phyloP scores from a whole-genome alignment of 2,797 vertebrate species.

The Sorex maritimensis region DNA sequence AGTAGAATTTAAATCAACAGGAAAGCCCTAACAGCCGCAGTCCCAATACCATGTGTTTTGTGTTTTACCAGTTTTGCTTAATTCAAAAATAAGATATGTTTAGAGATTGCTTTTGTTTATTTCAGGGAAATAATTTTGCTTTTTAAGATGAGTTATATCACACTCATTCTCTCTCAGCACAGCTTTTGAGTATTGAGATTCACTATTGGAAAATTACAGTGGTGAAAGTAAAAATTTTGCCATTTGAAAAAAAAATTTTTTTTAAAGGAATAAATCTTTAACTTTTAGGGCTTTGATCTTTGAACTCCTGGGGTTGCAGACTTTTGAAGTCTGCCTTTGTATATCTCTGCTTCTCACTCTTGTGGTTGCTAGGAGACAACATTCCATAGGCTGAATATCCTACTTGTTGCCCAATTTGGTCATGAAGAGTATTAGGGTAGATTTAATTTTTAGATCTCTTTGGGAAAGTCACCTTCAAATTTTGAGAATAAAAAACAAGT shows the following conservation, averaged over 20 bases:
- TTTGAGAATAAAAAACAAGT: neutral
- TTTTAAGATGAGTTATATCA: neutral
- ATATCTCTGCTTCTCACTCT: conserved; percentile 76
- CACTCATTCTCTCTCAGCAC: neutral
- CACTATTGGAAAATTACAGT: neutral
- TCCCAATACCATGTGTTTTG: conserved; percentile 28
- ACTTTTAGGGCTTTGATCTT: conserved; percentile 78
- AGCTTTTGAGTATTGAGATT: conserved; percentile 26
- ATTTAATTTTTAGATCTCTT: conserved; percentile 73
- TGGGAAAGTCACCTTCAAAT: conserved; percentile 46
- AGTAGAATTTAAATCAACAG: conserved; percentile 73
- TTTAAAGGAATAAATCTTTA: conserved; percentile 66
- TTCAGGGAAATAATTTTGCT: conserved; percentile 56
- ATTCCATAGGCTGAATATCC: conserved; percentile 80
- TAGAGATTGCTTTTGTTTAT: conserved; percentile 43
- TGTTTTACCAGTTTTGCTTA: conserved; percentile 68
- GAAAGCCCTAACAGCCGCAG: conserved; percentile 36
- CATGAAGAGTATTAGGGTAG: conserved; percentile 68
- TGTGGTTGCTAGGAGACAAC: conserved; percentile 82
- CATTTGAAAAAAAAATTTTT: conserved; percentile 23
- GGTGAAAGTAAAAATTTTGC: conserved; percentile 46
- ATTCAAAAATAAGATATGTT: conserved; percentile 61
- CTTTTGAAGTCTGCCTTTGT: conserved; percentile 77
- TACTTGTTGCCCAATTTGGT: conserved; percentile 72
- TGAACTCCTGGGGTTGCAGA: conserved; percentile 66